Evolutionary conservation across 2,888 invertebrate species (phyloP).

Genomic region (Philereme transversata): DNA sequence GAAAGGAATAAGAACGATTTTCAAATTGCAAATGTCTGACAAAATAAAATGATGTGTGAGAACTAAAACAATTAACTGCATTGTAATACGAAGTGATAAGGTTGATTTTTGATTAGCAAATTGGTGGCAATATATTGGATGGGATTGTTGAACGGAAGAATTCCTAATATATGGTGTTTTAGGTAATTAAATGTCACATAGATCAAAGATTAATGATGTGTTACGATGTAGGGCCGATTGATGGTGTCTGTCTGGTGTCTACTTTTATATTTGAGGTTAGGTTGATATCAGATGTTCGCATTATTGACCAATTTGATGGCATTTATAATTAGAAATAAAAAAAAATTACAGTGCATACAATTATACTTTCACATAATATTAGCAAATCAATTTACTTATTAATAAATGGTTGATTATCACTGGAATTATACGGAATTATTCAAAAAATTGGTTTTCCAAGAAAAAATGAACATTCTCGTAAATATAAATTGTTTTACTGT

Average conservation of each 20-base stretch:
- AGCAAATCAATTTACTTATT: no score
- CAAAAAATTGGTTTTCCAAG: no score
- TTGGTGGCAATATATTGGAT: conserved; percentile 54
- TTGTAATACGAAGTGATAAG: conserved; percentile 8
- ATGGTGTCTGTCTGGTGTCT: conserved; percentile 37
- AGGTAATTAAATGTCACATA: conserved; percentile 84
- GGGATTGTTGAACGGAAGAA: conserved; percentile 69
- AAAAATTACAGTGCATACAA: no score
- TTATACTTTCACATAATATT: no score
- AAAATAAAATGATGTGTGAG: neutral
- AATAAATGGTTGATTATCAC: no score
- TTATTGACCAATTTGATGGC: no score
- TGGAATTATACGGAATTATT: no score
- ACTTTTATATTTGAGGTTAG: no score
- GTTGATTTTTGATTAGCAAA: conserved; percentile 27
- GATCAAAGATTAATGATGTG: conserved; percentile 83
- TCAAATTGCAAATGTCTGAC: neutral
- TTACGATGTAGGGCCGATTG: conserved; percentile 66
- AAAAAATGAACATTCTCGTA: no score
- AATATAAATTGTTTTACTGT: no score
- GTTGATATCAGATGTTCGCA: no score
- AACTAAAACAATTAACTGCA: neutral
- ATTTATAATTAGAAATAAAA: no score
- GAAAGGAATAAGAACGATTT: conserved; percentile 37
- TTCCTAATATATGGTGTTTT: conserved; percentile 82